phyloP scores from a whole-genome alignment of 2,797 vertebrate genomes.

The Gymnoscopelus braueri region DNA sequence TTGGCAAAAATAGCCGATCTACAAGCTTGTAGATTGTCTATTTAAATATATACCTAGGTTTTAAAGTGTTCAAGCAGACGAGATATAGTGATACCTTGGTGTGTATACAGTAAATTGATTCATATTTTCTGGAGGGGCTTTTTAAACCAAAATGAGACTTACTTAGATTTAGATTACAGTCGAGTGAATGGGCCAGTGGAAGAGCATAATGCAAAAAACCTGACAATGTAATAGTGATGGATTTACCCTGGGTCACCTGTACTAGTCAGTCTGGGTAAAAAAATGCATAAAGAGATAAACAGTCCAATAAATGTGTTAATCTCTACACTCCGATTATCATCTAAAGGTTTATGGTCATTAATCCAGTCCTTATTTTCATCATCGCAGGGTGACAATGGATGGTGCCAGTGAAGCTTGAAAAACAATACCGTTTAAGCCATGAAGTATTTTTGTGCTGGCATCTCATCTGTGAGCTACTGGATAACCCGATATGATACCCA shows the following conservation, averaged over 20 bases:
- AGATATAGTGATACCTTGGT: slow-evolving; percentile 43
- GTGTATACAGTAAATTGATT: background rate
- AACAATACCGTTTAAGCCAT: slow-evolving; percentile 39
- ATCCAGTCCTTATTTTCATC: slow-evolving; percentile 16
- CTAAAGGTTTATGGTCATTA: slow-evolving; percentile 15
- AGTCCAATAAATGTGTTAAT: too few relatives aligned
- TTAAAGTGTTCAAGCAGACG: slow-evolving; percentile 17
- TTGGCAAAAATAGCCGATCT: too few relatives aligned
- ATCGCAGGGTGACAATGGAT: background rate
- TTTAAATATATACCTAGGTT: too few relatives aligned
- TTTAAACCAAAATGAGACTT: slow-evolving; percentile 36
- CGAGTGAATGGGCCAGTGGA: too few relatives aligned
- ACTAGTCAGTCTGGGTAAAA: too few relatives aligned
- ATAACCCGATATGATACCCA: slow-evolving; percentile 43
- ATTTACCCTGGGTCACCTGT: too few relatives aligned
- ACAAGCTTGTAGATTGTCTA: background rate
- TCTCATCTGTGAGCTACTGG: slow-evolving; percentile 19
- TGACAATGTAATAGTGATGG: too few relatives aligned
- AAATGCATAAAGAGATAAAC: too few relatives aligned
- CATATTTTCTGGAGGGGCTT: slow-evolving; percentile 18
- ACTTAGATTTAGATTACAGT: too few relatives aligned
- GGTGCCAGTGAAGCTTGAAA: slow-evolving; percentile 16
- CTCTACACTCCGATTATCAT: slow-evolving; percentile 20
- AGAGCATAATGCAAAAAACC: too few relatives aligned
- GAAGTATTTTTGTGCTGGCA: slow-evolving; percentile 27